Percentiles rank a stretch among this genome's conserved stretches.
Evolutionary conservation across 2,797 vertebrate species (phyloP).

Genomic region (Philypnodon macrostomus): DNA sequence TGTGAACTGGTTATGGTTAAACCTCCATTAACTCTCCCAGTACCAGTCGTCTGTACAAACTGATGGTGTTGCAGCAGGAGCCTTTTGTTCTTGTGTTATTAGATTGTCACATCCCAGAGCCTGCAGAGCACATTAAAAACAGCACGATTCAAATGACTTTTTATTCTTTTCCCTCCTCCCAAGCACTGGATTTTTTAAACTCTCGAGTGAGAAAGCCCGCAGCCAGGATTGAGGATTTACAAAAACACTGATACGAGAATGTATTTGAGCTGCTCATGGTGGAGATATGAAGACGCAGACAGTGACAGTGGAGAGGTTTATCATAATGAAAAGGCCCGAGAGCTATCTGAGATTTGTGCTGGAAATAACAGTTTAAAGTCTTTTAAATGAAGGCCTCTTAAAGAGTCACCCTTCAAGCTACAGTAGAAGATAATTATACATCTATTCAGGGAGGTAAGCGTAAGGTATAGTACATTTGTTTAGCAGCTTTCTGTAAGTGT

Average conservation of each 20-base stretch:
- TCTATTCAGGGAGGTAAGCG: background rate
- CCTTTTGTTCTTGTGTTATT: constrained; percentile 39
- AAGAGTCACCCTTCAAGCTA: background rate
- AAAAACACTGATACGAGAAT: constrained; percentile 13
- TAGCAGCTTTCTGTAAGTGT: no score
- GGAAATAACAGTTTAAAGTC: background rate
- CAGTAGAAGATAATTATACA: constrained; percentile 4
- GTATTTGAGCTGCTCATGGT: constrained; percentile 8
- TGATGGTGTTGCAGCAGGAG: constrained; percentile 30
- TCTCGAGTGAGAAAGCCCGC: constrained; percentile 24
- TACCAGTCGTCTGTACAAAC: constrained; percentile 10
- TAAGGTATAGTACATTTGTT: background rate
- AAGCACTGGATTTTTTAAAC: constrained; percentile 28
- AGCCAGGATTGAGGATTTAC: constrained; percentile 27
- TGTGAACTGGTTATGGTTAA: constrained; percentile 13
- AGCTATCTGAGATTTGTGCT: background rate
- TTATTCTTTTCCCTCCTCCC: constrained; percentile 20
- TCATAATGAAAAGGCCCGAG: constrained; percentile 29
- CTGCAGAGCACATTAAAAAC: constrained; percentile 47
- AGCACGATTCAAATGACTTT: constrained; percentile 51
- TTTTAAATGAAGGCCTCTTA: background rate
- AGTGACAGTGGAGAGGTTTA: constrained; percentile 21
- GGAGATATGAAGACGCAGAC: no score
- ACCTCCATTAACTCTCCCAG: constrained; percentile 26
- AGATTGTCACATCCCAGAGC: constrained; percentile 29